Conservation (phyloP, 1,140 invertebrate genomes). For the Drosophila grimshawi region DNA sequence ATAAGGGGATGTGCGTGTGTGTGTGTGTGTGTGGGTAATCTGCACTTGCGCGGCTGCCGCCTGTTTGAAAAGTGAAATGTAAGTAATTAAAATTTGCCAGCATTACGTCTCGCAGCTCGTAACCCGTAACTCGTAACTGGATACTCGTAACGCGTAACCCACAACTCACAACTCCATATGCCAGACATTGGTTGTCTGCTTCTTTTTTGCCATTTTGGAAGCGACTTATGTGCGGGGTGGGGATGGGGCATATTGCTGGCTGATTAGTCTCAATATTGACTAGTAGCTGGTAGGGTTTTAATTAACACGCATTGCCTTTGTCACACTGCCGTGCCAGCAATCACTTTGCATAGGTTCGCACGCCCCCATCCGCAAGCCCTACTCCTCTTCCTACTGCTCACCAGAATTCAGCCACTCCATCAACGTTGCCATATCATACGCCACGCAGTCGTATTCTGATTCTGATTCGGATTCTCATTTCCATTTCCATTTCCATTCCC, state of each 20-base stretch:
- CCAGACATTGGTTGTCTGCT: slow-evolving; percentile 14
- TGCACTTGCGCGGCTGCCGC: slow-evolving; percentile 75
- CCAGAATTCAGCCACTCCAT: no score
- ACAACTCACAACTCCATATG: slow-evolving; percentile 35
- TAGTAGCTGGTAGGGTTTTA: slow-evolving; percentile 6
- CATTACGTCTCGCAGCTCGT: slow-evolving; percentile 60
- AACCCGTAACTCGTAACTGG: slow-evolving; percentile 27
- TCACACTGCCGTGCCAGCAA: slow-evolving; percentile 11
- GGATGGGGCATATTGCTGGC: not conserved
- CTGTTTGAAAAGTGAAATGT: slow-evolving; percentile 75
- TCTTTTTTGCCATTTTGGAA: no score
- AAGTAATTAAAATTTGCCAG: slow-evolving; percentile 79
- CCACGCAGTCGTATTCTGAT: not conserved
- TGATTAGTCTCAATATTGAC: slow-evolving; percentile 31
- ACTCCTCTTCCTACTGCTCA: not conserved
- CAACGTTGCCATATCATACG: not conserved
- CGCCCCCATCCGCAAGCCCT: slow-evolving; percentile 2
- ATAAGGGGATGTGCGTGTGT: no score
- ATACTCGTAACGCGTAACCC: slow-evolving; percentile 36
- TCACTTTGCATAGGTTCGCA: slow-evolving; percentile 37
- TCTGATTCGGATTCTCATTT: not conserved
- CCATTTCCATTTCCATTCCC: not conserved
- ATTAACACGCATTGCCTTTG: slow-evolving; percentile 32
- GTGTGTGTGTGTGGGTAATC: not conserved
- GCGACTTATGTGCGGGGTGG: no score